A percentile compares a stretch with the other conserved stretches of the same genome.
phyloP scores from a whole-genome alignment of 2,888 invertebrate genomes.

The Parelbella ahira region DNA sequence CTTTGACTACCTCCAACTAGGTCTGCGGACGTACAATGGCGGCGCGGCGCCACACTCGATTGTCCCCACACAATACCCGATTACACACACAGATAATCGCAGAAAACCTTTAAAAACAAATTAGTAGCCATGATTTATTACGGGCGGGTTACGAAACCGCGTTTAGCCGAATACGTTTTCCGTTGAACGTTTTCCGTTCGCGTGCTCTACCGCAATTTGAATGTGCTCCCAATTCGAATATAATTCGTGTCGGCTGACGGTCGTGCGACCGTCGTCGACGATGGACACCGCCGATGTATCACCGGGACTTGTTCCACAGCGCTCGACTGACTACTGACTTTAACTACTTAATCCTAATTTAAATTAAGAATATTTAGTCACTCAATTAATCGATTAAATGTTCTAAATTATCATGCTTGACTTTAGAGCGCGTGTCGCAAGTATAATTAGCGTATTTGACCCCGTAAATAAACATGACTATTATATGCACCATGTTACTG shows the following conservation, averaged over 20 bases:
- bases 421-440: too few species aligned
- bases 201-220: constrained; percentile 76
- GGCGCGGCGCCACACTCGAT: constrained; percentile 42
- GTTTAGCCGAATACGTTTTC: constrained; percentile 27
- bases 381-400: too few species aligned
- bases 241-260: constrained; percentile 55
- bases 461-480: too few species aligned
- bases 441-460: too few species aligned
- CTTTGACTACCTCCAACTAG: constrained; percentile 43
- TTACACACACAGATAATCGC: constrained; percentile 69
- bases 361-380: too few species aligned
- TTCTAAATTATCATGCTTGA: too few species aligned
- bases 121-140: constrained; percentile 78
- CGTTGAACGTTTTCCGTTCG: constrained; percentile 60
- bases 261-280: constrained; percentile 40
- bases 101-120: constrained; percentile 79
- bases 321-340: too few species aligned
- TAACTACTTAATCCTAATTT: too few species aligned
- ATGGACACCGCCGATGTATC: constrained; percentile 26
- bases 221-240: constrained; percentile 78
- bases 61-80: constrained; percentile 50
- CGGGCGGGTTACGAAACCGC: constrained; percentile 60
- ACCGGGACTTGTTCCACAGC: too few species aligned
- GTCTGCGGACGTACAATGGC: constrained; percentile 46
- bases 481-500: too few species aligned